These are phyloP conservation scores for Lethocerus indicus DNA, from an alignment of 1,140 invertebrate genomes.

Conservation along the genomic window DNA sequence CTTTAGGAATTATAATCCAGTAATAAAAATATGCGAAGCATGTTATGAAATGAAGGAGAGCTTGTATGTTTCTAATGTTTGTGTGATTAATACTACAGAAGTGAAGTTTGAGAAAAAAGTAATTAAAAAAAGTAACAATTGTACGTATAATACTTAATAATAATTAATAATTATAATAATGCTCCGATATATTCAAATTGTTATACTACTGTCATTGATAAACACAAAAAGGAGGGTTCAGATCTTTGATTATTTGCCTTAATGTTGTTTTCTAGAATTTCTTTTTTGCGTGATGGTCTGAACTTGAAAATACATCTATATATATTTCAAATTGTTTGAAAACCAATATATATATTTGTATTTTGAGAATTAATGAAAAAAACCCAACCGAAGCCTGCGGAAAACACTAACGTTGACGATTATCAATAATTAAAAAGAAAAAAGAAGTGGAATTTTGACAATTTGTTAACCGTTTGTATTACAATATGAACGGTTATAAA, in stretches of 20 bases:
- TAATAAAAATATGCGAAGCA: neutral
- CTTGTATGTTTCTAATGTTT: constrained; percentile 4
- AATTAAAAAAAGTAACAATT: too few relatives aligned
- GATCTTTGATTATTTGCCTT: constrained; percentile 1
- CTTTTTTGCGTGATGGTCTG: constrained; percentile 7
- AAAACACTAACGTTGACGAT: constrained; percentile 13
- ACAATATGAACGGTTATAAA: constrained; percentile 11
- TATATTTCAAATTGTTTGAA: too few relatives aligned
- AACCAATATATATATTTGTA: neutral
- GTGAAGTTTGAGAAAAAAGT: neutral
- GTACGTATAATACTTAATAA: constrained; percentile 7
- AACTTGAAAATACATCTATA: too few relatives aligned
- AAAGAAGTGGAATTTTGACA: constrained; percentile 10
- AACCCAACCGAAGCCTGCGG: constrained; percentile 13
- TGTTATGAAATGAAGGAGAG: constrained; percentile 5
- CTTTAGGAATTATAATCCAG: too few relatives aligned
- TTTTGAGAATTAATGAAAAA: neutral
- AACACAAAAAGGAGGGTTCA: constrained; percentile 5
- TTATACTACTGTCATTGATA: constrained; percentile 4
- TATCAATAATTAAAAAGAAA: too few relatives aligned
- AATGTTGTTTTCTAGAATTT: constrained; percentile 6
- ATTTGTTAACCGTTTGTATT: constrained; percentile 8
- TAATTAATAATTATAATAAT: constrained; percentile 3
- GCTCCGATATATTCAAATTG: constrained; percentile 5
- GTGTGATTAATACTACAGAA: constrained; percentile 4